Base-by-base conservation (phyloP, 2,113 vertebrate species). In the Lanius ludovicianus region DNA sequence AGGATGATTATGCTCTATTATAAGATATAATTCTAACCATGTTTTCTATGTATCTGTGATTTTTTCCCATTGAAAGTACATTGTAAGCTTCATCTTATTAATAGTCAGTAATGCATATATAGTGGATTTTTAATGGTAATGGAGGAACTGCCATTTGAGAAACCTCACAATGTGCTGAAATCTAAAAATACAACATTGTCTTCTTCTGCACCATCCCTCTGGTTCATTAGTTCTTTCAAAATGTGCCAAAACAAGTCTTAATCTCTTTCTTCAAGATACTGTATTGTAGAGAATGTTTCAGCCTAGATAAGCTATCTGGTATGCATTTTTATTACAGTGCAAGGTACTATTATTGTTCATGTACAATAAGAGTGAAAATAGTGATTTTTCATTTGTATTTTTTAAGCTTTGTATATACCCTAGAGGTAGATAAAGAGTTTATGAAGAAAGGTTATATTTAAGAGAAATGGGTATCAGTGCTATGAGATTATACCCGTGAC, bases 371-470 rank as follows among this genome's bases (percentile, higher is more conserved):
- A 80, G 57, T n/a, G 19, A 82, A 93, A 95, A 69, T 63, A 89
- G 86, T 88, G 78, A 70, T 93, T 94, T 96, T 97, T 97, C 2
- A 13, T 92, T 92, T 91, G 78, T 89, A 69, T 95, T 97, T 93
- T 90, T 94, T 92, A 64, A 82, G 64, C 85, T 87, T 70, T 94
- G 57, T 96, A 8, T 82, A 55, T 90, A 70, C 81, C 77, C 93
- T 84, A 84, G 94, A 94, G 97, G 93, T 94, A 89, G 96, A 84
- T 96, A 93, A 95, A 84, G 87, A 74, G 55, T 90, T 96, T 97
- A 89, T 95, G 89, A 92, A 76, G 76, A 83, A 96, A 97, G 82
- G 91, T 94, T 97, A 87, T 96, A 96, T 94, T 95, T 96, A 95
- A 95, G 93, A 97, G 90, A 96, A 97, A 92, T 94, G 95, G 90